Conservation (phyloP, 2,113 vertebrate genomes). For the Tretioscincus oriximinensis region DNA sequence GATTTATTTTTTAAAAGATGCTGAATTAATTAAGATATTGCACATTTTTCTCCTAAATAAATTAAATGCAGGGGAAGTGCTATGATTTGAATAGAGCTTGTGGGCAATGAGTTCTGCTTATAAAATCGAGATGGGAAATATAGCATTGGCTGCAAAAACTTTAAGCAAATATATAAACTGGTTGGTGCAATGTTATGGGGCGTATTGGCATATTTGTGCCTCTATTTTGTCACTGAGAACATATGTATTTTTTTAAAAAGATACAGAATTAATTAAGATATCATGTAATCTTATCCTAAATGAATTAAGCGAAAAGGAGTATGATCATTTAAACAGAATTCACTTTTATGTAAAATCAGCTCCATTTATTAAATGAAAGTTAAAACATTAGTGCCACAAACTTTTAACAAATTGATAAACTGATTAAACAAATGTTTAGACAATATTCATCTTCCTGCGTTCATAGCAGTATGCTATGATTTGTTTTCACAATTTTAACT, state of each 20-base stretch:
- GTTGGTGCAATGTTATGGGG: not conserved
- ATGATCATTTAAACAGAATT: not conserved
- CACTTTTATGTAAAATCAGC: not conserved
- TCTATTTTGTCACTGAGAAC: not conserved
- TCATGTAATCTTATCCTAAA: not conserved
- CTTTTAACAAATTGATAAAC: not conserved
- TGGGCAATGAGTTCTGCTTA: too few species aligned
- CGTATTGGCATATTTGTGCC: not conserved
- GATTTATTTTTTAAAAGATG: too few species aligned
- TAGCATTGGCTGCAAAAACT: too few species aligned
- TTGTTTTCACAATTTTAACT: not conserved
- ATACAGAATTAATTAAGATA: slow-evolving; percentile 45
- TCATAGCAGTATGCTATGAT: not conserved
- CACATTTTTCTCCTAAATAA: too few species aligned
- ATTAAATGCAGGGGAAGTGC: too few species aligned
- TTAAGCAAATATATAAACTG: too few species aligned
- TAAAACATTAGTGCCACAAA: slow-evolving; percentile 31
- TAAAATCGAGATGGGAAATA: too few species aligned
- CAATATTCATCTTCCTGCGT: not conserved
- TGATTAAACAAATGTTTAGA: not conserved
- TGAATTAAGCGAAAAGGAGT: not conserved
- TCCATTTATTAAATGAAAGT: not conserved
- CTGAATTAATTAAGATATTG: too few species aligned
- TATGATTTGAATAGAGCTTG: too few species aligned
- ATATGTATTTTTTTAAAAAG: not conserved